Conservation (phyloP, 2,113 vertebrate species). For the Parotia lawesii region DNA sequence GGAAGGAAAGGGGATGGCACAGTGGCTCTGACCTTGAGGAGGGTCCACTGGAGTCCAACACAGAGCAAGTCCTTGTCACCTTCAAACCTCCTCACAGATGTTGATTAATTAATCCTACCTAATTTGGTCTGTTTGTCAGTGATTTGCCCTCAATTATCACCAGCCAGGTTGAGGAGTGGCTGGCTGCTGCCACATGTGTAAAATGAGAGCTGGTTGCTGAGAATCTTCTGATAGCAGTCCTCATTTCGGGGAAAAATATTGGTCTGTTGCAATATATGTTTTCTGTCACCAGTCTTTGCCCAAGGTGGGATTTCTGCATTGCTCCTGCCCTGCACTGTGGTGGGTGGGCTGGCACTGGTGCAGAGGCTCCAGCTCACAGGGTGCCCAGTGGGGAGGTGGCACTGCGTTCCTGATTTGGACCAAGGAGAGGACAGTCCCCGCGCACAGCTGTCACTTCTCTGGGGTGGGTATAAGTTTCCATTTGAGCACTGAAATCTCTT, state of each 20-base stretch:
- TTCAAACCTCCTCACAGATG: neutral
- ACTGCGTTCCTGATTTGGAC: rapidly evolving
- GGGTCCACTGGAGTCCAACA: neutral
- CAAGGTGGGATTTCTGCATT: neutral
- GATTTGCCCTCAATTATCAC: neutral
- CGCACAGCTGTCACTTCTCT: rapidly evolving
- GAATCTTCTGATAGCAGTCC: neutral
- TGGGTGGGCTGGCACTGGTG: neutral
- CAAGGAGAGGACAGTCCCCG: neutral
- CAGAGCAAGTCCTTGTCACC: neutral
- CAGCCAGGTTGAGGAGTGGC: rapidly evolving
- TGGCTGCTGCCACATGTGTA: neutral
- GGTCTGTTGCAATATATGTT: rapidly evolving
- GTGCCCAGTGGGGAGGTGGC: rapidly evolving
- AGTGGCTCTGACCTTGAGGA: neutral
- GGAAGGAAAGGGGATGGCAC: neutral
- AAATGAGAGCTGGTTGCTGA: neutral
- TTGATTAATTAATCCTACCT: neutral
- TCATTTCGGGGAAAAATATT: rapidly evolving
- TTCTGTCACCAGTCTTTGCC: neutral
- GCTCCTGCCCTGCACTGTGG: neutral
- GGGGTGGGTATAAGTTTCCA: neutral
- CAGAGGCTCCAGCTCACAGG: rapidly evolving
- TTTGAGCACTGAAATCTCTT: neutral
- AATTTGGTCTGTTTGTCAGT: neutral